Base-by-base conservation (phyloP, 2,888 invertebrate genomes). In the Eupsilia transversa region DNA sequence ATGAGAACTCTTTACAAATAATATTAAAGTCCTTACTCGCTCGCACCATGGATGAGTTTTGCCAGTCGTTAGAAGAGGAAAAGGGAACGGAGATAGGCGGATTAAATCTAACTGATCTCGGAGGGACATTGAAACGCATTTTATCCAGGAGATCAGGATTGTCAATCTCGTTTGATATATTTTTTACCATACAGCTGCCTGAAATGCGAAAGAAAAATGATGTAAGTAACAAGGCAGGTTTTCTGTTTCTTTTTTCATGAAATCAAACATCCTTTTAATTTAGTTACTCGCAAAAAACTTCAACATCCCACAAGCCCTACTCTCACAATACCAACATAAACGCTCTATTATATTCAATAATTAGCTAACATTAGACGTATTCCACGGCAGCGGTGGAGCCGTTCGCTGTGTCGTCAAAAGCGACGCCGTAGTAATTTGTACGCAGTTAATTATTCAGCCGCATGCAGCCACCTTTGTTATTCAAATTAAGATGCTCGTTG, bases 391-490 rank as follows among this genome's bases (percentile, higher is more conserved):
- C 74, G 57, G 68, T 69, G 73, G 72, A 70, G 63, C 75, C 74
- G 74, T 17, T 35, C 33, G 52, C 33, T 67, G 59, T 52, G 63
- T 46, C 77, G 72, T 87, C 88, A 81, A 74, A 82, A 91, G 82
- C 86, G 66, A 70, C 79, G 81, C 65, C 68, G 73, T 56, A 89
- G 89, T 91, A 91, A 92, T 91, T 91, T 91, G 85, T 86, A 82
- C 86, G 84, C 84, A 89, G 91, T 91, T 93, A 92, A 94, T 94
- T 94, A 94, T 94, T 94, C 94, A 89, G 82, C 86, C 91, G 87
- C 94, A 94, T 94, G 94, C 90, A 89, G 88, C 87, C 87, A 90
- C 92, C 94, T 94, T 94, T 94, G 94, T 93, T 91, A 94, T 94
- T 94, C 93, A 93, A 94, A 94, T 94, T 87, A 91, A 88, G 88